These are phyloP conservation scores for Stenurella melanura DNA, from an alignment of 2,888 invertebrate genomes.

Conservation along the genomic window DNA sequence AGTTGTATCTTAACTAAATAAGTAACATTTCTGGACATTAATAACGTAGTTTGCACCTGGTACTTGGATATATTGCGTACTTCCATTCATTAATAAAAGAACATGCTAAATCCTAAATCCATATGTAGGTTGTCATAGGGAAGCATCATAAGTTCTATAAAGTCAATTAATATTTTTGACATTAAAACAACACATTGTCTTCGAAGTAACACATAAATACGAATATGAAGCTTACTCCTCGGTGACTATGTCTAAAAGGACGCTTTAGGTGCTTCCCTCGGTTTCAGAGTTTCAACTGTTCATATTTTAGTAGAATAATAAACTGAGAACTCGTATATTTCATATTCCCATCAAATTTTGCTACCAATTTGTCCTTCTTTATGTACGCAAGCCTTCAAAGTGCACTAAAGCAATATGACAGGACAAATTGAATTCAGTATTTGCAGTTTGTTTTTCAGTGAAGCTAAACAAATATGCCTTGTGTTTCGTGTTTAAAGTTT, in stretches of 20 bases:
- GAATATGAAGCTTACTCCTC: not conserved
- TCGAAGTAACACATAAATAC: not conserved
- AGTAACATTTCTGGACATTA: no score
- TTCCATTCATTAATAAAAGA: no score
- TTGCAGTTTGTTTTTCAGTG: conserved; percentile 18
- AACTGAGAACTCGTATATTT: conserved; percentile 22
- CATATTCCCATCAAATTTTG: conserved; percentile 16
- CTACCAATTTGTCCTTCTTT: conserved; percentile 22
- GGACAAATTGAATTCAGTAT: conserved; percentile 19
- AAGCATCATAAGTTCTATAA: no score
- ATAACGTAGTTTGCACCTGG: no score
- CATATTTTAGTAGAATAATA: conserved; percentile 20
- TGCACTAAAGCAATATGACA: not conserved
- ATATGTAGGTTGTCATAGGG: no score
- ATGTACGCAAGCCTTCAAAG: not conserved
- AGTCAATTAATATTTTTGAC: no score
- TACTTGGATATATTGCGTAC: no score
- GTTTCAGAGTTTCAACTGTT: not conserved
- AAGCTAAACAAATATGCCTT: conserved; percentile 20
- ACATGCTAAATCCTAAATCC: no score
- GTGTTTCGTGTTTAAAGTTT: conserved; percentile 21
- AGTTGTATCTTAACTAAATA: no score
- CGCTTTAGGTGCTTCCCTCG: not conserved
- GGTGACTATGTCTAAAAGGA: not conserved
- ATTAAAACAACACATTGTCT: no score